Evolutionary conservation across 2,797 vertebrate genomes (phyloP).

Genomic region (Ficedula albicollis): DNA sequence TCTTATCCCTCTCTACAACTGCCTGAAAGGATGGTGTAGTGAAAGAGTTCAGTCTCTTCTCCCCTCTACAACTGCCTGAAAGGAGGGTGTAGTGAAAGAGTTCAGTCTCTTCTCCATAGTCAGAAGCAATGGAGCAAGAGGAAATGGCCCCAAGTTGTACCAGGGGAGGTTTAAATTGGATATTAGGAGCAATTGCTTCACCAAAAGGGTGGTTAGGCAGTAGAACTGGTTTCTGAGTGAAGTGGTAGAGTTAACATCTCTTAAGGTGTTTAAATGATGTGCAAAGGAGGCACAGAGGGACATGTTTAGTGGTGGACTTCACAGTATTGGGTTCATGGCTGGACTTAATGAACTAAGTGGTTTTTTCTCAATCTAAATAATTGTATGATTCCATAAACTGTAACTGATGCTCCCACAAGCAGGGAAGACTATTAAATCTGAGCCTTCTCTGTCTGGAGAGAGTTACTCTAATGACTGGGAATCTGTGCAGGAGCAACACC

Average conservation of each 20-base stretch:
- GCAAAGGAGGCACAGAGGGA: rapidly evolving
- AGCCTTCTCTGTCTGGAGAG: neutral
- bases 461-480: neutral
- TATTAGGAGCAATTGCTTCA: neutral
- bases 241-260: neutral
- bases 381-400: neutral
- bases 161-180: neutral
- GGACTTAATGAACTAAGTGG: neutral
- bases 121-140: rapidly evolving
- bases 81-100: rapidly evolving
- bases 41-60: neutral
- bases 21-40: rapidly evolving
- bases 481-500: neutral
- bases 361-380: neutral
- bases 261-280: neutral
- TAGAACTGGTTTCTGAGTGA: neutral
- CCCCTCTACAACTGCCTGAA: neutral
- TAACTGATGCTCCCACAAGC: neutral
- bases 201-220: rapidly evolving
- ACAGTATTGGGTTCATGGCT: neutral
- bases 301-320: neutral
- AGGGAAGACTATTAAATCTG: neutral
- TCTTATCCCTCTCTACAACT: rapidly evolving
- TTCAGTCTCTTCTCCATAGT: neutral
- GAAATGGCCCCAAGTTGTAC: neutral